A percentile compares a stretch with the other conserved stretches of the same genome.
Evolutionary conservation across 2,797 vertebrate genomes (phyloP).

Genomic region (Cynodonichthys magdalenae): DNA sequence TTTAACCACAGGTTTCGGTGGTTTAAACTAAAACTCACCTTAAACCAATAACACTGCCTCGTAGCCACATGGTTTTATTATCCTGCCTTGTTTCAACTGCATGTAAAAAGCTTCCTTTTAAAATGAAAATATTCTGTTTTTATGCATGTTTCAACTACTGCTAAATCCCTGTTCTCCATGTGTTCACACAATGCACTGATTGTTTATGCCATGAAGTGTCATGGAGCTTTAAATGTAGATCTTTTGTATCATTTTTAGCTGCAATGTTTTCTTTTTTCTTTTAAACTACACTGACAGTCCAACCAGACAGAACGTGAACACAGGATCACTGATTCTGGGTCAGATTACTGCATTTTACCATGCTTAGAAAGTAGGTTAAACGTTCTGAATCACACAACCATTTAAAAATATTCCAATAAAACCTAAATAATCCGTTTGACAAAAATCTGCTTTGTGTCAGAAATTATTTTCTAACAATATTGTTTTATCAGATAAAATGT

Average conservation of each 20-base stretch:
- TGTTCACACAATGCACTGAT: conserved; percentile 80
- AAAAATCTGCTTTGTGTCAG: conserved; percentile 36
- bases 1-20: conserved; percentile 42
- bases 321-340: conserved; percentile 18
- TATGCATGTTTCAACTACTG: conserved; percentile 43
- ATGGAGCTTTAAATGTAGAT: conserved; percentile 21
- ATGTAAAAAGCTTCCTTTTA: conserved; percentile 37
- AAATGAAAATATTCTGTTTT: conserved; percentile 14
- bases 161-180: conserved; percentile 19
- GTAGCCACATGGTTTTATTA: conserved; percentile 42
- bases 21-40: conserved; percentile 20
- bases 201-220: conserved; percentile 64
- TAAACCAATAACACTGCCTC: conserved; percentile 72
- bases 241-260: conserved; percentile 16
- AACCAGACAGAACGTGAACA: conserved; percentile 38
- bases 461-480: conserved; percentile 72
- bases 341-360: conserved; percentile 28
- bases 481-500: neutral
- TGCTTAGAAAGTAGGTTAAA: conserved; percentile 43
- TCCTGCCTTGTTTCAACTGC: conserved; percentile 39
- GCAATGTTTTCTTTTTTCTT: conserved; percentile 12
- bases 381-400: conserved; percentile 13
- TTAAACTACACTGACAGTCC: conserved; percentile 19
- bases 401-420: conserved; percentile 37
- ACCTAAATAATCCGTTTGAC: conserved; percentile 13